phyloP scores from a whole-genome alignment of 1,140 invertebrate genomes.

The Bombus turneri region DNA sequence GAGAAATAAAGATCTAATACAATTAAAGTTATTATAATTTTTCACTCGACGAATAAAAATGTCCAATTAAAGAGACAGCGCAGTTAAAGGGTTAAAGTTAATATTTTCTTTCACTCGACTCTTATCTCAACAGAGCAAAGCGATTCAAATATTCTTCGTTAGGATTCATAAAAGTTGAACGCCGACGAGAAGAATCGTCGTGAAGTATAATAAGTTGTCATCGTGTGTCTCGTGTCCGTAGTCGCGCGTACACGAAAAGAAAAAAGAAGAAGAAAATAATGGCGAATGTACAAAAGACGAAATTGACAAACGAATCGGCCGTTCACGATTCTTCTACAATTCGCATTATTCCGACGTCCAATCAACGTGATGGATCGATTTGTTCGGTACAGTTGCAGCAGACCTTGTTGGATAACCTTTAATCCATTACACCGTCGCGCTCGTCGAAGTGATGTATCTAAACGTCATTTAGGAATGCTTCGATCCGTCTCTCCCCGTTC shows the following conservation, averaged over 20 bases:
- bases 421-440: slow-evolving; percentile 40
- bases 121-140: neutral
- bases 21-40: neutral
- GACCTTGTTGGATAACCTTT: slow-evolving; percentile 29
- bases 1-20: neutral
- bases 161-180: neutral
- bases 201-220: neutral
- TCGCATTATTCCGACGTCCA: slow-evolving; percentile 32
- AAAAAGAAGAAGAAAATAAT: neutral
- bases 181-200: neutral
- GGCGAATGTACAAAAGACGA: slow-evolving; percentile 20
- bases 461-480: slow-evolving; percentile 19
- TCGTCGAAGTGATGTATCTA: neutral
- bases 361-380: slow-evolving; percentile 58
- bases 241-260: neutral
- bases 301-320: neutral
- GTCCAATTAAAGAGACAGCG: neutral
- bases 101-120: neutral
- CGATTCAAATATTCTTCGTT: neutral
- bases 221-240: neutral
- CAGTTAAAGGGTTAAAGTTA: neutral
- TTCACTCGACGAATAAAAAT: neutral
- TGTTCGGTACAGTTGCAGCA: slow-evolving; percentile 16
- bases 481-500: slow-evolving; percentile 12
- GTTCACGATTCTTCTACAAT: slow-evolving; percentile 30